A percentile compares a stretch with the other conserved stretches of the same genome.
Evolutionary conservation across 2,888 invertebrate genomes (phyloP).

Genomic region (Drosophila crucigera): DNA sequence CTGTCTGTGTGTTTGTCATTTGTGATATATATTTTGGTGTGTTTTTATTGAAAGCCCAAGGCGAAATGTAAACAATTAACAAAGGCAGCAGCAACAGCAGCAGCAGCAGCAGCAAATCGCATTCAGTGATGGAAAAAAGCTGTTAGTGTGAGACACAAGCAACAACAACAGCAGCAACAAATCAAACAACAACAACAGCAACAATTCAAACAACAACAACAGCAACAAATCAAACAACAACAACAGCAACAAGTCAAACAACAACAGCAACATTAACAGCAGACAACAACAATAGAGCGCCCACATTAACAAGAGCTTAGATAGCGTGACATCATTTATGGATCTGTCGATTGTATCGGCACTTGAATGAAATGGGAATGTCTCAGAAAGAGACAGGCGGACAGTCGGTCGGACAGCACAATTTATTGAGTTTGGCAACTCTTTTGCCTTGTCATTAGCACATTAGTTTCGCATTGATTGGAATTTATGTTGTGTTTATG

Average conservation of each 20-base stretch:
- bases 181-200: slow-evolving; percentile 16
- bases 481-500: slow-evolving; percentile 78
- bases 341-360: slow-evolving; percentile 17
- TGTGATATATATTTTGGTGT: slow-evolving; percentile 65
- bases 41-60: slow-evolving; percentile 70
- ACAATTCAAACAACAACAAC: slow-evolving; percentile 9
- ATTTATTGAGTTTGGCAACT: slow-evolving; percentile 62
- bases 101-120: slow-evolving; percentile 36
- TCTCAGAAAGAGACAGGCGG: background rate
- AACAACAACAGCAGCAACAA: slow-evolving; percentile 16
- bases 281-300: slow-evolving; percentile 42
- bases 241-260: slow-evolving; percentile 15
- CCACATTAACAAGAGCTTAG: slow-evolving; percentile 67
- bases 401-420: slow-evolving; percentile 10
- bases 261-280: slow-evolving; percentile 16
- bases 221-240: slow-evolving; percentile 23
- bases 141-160: slow-evolving; percentile 54
- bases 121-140: slow-evolving; percentile 62
- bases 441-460: slow-evolving; percentile 66
- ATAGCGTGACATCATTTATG: slow-evolving; percentile 72
- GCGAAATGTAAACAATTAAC: slow-evolving; percentile 73
- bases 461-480: slow-evolving; percentile 73
- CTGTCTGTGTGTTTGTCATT: slow-evolving; percentile 56
- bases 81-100: slow-evolving; percentile 52
- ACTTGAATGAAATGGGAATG: slow-evolving; percentile 16